Conservation (phyloP, 2,113 vertebrate species). For the Stegostoma tigrinum region DNA sequence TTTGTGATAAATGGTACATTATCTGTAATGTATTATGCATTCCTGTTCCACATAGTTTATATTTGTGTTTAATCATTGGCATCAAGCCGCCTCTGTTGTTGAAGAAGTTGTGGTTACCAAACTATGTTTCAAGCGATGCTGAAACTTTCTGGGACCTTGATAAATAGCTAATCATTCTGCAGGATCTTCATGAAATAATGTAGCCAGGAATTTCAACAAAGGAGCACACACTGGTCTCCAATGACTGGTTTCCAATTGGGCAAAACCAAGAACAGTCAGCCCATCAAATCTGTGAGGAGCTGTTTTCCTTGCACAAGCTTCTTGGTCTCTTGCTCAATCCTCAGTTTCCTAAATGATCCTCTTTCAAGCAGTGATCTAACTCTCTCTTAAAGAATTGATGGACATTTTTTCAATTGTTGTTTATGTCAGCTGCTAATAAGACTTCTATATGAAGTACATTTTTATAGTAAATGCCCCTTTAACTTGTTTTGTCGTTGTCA, state of each 20-base stretch:
- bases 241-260: background rate
- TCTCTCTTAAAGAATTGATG: background rate
- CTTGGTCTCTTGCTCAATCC: background rate
- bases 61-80: background rate
- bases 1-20: background rate
- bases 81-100: background rate
- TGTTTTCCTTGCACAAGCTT: background rate
- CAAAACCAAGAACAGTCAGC: no score
- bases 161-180: background rate
- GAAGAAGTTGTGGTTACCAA: background rate
- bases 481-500: background rate
- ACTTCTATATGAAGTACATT: background rate
- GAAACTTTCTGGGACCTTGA: background rate
- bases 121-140: background rate
- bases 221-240: background rate
- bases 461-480: background rate
- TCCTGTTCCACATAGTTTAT: background rate
- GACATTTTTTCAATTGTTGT: background rate
- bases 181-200: background rate
- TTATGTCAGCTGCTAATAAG: background rate
- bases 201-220: background rate
- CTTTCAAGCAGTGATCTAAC: background rate
- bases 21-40: background rate
- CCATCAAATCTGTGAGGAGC: background rate
- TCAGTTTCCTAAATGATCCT: background rate